Percentiles rank a stretch among this genome's conserved stretches.
Conservation (phyloP, 2,113 vertebrate species). For the Thalassoma bifasciatum region DNA sequence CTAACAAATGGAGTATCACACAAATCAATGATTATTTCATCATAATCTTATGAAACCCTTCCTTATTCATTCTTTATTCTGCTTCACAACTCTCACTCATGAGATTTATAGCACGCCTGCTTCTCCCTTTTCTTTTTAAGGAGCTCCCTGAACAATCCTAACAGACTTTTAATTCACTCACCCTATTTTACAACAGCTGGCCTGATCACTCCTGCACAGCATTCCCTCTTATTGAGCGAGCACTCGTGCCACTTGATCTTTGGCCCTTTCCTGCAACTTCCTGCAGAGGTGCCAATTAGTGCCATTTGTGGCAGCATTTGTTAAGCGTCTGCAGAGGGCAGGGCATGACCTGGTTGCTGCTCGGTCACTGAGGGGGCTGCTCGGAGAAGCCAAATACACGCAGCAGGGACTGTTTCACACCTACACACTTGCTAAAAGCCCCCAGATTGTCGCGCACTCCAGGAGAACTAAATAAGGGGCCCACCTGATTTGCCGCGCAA, state of each 20-base stretch:
- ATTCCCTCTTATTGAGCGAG: conserved; percentile 55
- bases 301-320: conserved; percentile 83
- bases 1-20: not conserved
- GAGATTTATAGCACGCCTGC: conserved; percentile 5
- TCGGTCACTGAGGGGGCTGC: conserved; percentile 51
- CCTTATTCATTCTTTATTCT: not conserved
- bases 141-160: not conserved
- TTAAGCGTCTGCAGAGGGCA: conserved; percentile 70
- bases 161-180: conserved; percentile 45
- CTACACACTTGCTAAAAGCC: conserved; percentile 77
- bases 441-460: conserved; percentile 65
- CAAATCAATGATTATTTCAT: no score
- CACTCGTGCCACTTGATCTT: conserved; percentile 77
- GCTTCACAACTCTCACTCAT: not conserved
- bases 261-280: conserved; percentile 78
- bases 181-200: conserved; percentile 63
- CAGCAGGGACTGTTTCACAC: conserved; percentile 80
- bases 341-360: conserved; percentile 50
- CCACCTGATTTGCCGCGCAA: conserved; percentile 47
- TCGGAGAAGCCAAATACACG: conserved; percentile 65
- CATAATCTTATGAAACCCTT: not conserved
- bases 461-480: conserved; percentile 34
- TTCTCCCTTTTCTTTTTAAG: conserved; percentile 1
- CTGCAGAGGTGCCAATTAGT: conserved; percentile 88
- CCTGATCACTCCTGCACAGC: conserved; percentile 61